A percentile compares a stretch with the other conserved stretches of the same genome.
Evolutionary conservation across 2,797 vertebrate species (phyloP).

Genomic region (Syndactyla subalaris): DNA sequence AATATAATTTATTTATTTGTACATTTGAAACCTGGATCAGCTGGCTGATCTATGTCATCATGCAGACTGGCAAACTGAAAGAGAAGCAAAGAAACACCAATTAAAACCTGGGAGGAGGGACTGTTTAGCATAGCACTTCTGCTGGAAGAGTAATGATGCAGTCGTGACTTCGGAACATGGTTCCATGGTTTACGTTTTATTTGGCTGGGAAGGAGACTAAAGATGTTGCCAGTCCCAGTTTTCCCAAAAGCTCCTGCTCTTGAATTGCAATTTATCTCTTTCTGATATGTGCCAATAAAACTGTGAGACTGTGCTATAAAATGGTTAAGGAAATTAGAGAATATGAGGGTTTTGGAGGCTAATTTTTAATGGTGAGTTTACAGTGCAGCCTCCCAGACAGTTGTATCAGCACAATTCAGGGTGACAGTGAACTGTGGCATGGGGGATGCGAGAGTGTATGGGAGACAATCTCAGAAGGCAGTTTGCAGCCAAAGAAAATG

Average conservation of each 20-base stretch:
- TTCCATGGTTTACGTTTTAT: neutral
- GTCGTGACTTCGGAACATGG: neutral
- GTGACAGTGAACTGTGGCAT: neutral
- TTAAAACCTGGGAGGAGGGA: neutral
- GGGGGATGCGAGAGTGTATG: fast-evolving
- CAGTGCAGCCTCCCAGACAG: neutral
- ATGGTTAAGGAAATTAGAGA: constrained; percentile 28
- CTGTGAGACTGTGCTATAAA: neutral
- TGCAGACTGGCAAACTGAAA: neutral
- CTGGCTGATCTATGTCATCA: neutral
- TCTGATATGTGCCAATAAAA: constrained; percentile 9
- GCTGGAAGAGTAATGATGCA: neutral
- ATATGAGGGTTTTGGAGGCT: neutral
- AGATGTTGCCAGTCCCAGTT: neutral
- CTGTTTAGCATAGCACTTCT: neutral
- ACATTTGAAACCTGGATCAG: neutral
- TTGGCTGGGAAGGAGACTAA: neutral
- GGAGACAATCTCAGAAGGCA: neutral
- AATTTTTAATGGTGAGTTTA: constrained; percentile 34
- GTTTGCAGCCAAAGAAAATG: neutral
- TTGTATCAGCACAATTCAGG: constrained; percentile 11
- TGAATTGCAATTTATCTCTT: neutral
- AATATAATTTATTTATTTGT: neutral
- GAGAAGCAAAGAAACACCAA: neutral
- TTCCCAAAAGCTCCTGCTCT: neutral